These are phyloP conservation scores for Andrena cerasifolii DNA, from an alignment of 1,140 invertebrate species.

Conservation along the genomic window DNA sequence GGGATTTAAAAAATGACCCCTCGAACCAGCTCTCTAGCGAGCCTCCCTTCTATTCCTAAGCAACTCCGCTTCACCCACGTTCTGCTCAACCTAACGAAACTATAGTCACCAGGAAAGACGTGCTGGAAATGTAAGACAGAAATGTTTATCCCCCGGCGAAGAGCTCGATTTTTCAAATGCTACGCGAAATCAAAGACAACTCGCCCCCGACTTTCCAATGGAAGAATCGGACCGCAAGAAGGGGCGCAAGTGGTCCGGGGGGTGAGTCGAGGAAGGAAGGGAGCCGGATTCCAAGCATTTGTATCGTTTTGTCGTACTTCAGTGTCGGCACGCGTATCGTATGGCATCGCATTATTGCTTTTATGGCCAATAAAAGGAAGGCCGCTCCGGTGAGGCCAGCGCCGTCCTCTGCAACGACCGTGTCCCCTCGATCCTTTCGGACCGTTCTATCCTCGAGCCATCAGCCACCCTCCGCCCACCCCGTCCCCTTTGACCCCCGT, in stretches of 20 bases:
- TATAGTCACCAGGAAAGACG: not conserved
- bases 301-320: constrained; percentile 78
- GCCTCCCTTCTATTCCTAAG: not conserved
- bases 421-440: constrained; percentile 53
- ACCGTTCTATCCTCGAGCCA: constrained; percentile 55
- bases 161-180: not conserved
- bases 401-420: constrained; percentile 55
- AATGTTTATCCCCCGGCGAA: no score
- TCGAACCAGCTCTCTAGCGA: not conserved
- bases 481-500: constrained; percentile 11
- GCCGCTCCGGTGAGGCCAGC: constrained; percentile 64
- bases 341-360: constrained; percentile 80
- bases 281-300: constrained; percentile 69
- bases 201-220: constrained; percentile 3
- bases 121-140: not conserved
- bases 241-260: not conserved
- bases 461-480: constrained; percentile 40
- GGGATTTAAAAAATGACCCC: constrained; percentile 33
- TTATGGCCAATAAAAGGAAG: constrained; percentile 81
- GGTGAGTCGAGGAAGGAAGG: constrained; percentile 27
- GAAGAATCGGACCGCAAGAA: constrained; percentile 18
- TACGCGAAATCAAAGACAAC: constrained; percentile 25
- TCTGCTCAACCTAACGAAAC: not conserved
- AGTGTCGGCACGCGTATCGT: constrained; percentile 74
- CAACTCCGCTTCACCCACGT: not conserved